Conservation (phyloP, 2,888 invertebrate genomes). For the Thecophora atra region DNA sequence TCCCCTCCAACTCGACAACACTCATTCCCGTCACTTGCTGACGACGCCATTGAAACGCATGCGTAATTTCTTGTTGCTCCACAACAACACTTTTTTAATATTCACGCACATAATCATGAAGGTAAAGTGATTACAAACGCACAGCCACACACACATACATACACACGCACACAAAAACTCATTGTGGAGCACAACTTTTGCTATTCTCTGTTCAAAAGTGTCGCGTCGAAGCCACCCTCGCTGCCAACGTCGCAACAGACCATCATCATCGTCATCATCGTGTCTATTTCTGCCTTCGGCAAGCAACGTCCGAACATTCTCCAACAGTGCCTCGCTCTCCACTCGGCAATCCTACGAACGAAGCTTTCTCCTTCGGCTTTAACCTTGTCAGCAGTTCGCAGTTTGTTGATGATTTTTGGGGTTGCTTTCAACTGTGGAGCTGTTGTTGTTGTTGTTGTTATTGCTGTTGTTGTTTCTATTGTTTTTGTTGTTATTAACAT, state of each 20-base stretch:
- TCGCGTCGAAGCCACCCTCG: constrained; percentile 26
- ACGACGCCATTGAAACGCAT: constrained; percentile 52
- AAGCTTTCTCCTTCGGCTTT: neutral
- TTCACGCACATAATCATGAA: constrained; percentile 54
- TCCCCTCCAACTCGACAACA: neutral
- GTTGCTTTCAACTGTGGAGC: no score
- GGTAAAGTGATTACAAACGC: constrained; percentile 10
- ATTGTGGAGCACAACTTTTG: constrained; percentile 18
- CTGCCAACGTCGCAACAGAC: constrained; percentile 41
- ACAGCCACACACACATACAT: neutral
- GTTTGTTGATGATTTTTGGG: no score
- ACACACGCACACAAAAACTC: neutral
- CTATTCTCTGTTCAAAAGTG: constrained; percentile 35
- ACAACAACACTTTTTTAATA: constrained; percentile 61
- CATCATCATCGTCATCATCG: constrained; percentile 4
- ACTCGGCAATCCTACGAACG: neutral
- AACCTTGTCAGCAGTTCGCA: neutral
- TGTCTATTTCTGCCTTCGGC: no score
- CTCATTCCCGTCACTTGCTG: neutral
- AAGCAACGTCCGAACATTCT: neutral
- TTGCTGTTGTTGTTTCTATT: neutral
- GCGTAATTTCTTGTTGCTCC: constrained; percentile 62
- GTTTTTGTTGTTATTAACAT: neutral
- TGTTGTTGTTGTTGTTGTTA: neutral
- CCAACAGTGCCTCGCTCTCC: no score